Base-by-base conservation (phyloP, 2,113 vertebrate genomes). In the Podilymbus podiceps region DNA sequence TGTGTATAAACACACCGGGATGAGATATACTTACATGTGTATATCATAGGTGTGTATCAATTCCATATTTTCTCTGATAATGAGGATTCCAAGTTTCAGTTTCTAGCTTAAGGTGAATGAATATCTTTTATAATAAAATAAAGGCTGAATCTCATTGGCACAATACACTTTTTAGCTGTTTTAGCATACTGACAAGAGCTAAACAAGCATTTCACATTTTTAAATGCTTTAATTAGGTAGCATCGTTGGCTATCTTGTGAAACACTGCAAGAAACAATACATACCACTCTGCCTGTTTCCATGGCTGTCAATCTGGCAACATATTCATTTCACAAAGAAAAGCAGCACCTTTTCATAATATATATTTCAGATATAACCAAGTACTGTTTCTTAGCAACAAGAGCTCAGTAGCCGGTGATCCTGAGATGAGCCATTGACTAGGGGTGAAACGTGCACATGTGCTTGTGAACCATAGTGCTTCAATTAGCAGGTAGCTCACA, bases 271-370 rank as follows among this genome's bases (percentile, higher is more conserved):
- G 84, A 92, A 89, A 82, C 86, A 83, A 93, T 81, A 5, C 58
- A 7, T 23, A 49, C 56, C 1, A 1, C 62, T 83, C 83, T 33
- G 50, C 40, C 72, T 92, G 55, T 67, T 93, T 88, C 62, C 53
- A 35, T 67, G 86, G 50, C 74, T 95, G 83, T 90, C 93, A 94
- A 60, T 91, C 81, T 59, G 56, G 50, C 40, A 93, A 88, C 52
- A 42, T 74, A 84, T 69, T 91, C 78, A 85, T 92, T 96, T 95
- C 88, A 55, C 62, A 73, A 71, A 83, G 76, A 76, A 59, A 91
- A 93, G 73, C 67, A 68, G 53, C 60, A 91, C 81, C 71, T 95
- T 97, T 95, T 81, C 93, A 88, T 97, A 91, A 89, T 88, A 85
- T 91, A 88, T 96, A 74, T 95, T 95, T 92, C 67, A 94, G 78